Evolutionary conservation across 2,888 invertebrate genomes (phyloP).

Genomic region (Drosophila parthenogenetica): DNA sequence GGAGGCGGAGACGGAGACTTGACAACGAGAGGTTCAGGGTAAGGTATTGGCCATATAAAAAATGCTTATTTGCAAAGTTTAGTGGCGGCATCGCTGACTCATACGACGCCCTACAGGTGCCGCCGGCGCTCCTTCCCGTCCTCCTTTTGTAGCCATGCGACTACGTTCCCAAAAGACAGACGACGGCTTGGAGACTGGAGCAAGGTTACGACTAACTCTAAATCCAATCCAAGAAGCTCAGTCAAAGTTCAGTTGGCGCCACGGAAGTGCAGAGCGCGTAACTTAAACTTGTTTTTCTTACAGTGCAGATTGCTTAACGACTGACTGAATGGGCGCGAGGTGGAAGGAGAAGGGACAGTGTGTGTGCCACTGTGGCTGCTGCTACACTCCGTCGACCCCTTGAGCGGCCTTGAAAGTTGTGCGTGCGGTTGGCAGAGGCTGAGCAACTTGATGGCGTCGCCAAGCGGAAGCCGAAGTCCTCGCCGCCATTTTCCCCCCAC

Average conservation of each 20-base stretch:
- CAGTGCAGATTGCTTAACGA: slow-evolving; percentile 58
- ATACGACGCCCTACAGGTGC: slow-evolving; percentile 69
- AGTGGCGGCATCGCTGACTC: slow-evolving; percentile 68
- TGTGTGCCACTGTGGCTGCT: background rate
- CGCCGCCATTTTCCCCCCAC: slow-evolving; percentile 1
- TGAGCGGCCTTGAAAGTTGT: slow-evolving; percentile 70
- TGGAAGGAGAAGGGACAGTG: background rate
- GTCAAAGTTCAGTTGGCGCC: slow-evolving; percentile 61
- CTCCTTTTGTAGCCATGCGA: background rate
- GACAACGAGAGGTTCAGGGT: background rate
- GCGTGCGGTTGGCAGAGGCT: slow-evolving; percentile 38
- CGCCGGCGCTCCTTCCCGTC: slow-evolving; percentile 9
- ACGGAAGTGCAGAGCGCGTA: slow-evolving; percentile 73
- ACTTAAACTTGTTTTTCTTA: slow-evolving; percentile 75
- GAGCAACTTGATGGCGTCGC: slow-evolving; percentile 54
- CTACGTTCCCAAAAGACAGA: slow-evolving; percentile 2
- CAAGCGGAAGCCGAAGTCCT: slow-evolving; percentile 56
- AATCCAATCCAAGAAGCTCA: slow-evolving; percentile 29
- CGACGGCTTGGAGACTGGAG: slow-evolving; percentile 30
- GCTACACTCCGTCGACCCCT: slow-evolving; percentile 17
- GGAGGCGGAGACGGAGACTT: slow-evolving; percentile 6
- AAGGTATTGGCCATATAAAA: slow-evolving; percentile 67
- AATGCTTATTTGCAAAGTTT: slow-evolving; percentile 79
- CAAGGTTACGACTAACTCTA: slow-evolving; percentile 50
- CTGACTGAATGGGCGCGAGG: background rate